Percentiles rank a stretch among this genome's conserved stretches.
phyloP scores from a whole-genome alignment of 2,113 vertebrate genomes.

The Crotalus tigris region DNA sequence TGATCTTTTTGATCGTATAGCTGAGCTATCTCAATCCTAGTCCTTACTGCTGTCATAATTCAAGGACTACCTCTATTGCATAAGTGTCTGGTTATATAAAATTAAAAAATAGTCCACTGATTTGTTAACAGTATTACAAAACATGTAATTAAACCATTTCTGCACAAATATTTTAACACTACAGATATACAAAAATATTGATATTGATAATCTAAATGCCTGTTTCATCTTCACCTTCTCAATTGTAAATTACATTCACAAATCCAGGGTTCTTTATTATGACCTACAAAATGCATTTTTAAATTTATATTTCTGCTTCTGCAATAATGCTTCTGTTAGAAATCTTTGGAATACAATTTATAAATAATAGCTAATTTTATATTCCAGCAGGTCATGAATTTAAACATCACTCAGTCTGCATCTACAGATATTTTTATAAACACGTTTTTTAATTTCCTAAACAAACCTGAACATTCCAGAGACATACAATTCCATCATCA shows the following conservation, averaged over 20 bases:
- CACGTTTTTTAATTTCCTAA: neutral
- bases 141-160: neutral
- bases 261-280: neutral
- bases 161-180: neutral
- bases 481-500: conserved; percentile 87
- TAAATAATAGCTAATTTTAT: neutral
- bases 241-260: neutral
- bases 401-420: neutral
- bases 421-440: conserved; percentile 8
- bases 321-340: neutral
- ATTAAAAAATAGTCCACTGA: neutral
- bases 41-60: neutral
- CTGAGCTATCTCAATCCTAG: neutral
- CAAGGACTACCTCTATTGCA: neutral
- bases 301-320: neutral
- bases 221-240: neutral
- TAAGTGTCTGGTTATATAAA: neutral
- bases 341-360: neutral
- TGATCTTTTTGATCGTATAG: neutral
- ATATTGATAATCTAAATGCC: neutral
- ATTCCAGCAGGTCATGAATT: neutral
- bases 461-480: conserved; percentile 90
- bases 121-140: neutral
- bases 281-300: neutral
- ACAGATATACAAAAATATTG: neutral